These are phyloP conservation scores for Castor canadensis DNA, from an alignment of 2,113 vertebrate species.

Conservation along the genomic window DNA sequence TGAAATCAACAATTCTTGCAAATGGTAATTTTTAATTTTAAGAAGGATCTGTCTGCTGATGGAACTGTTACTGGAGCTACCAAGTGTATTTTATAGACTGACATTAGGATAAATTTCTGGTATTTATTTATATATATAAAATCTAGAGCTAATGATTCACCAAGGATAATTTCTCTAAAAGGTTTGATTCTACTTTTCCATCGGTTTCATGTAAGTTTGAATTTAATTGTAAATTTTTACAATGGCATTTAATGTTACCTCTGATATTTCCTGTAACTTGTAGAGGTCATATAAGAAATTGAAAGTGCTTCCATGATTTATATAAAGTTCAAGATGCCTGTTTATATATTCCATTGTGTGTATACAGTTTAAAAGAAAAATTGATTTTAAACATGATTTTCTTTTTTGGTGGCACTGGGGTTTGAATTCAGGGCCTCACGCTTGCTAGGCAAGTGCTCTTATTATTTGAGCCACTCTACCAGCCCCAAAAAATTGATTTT, in stretches of 20 bases:
- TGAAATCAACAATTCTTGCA: neutral
- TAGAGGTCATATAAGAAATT: neutral
- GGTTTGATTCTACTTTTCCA: neutral
- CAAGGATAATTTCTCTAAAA: neutral
- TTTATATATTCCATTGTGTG: neutral
- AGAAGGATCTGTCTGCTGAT: neutral
- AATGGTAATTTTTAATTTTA: conserved; percentile 28
- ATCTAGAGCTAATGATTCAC: neutral
- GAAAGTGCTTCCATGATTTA: neutral
- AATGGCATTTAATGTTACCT: neutral
- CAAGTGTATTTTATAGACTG: neutral
- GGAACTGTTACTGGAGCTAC: neutral
- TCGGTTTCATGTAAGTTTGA: neutral
- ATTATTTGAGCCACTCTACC: too few species aligned
- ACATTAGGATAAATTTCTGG: neutral
- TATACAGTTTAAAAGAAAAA: neutral
- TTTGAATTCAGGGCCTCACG: too few species aligned
- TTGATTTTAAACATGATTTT: too few species aligned
- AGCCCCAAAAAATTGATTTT: too few species aligned
- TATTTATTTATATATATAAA: neutral
- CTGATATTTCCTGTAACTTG: neutral
- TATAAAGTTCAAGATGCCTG: neutral
- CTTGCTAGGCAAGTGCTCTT: too few species aligned
- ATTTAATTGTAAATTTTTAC: neutral
- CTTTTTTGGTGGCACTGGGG: too few species aligned